Evolutionary conservation across 1,140 invertebrate genomes (phyloP).

Genomic region (Lutraria rhynchaena): DNA sequence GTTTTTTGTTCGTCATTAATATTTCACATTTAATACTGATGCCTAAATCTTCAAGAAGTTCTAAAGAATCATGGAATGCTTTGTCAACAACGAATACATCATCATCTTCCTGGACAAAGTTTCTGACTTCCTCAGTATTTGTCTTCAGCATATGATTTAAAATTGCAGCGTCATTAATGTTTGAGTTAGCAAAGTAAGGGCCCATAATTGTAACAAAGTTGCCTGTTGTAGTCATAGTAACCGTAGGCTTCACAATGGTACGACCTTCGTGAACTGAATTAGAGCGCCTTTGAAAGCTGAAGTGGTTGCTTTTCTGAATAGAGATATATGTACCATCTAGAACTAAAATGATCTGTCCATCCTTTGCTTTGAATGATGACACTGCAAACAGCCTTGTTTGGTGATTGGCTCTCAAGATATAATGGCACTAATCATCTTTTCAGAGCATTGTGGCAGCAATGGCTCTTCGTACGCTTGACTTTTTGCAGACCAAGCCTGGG

Average conservation of each 20-base stretch:
- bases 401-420: too few species aligned
- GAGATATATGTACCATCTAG: constrained; percentile 60
- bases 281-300: constrained; percentile 27
- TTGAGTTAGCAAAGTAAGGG: constrained; percentile 30
- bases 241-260: constrained; percentile 56
- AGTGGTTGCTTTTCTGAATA: constrained; percentile 57
- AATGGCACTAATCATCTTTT: too few species aligned
- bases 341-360: constrained; percentile 43
- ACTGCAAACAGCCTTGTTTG: constrained; percentile 38
- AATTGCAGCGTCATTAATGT: constrained; percentile 37
- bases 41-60: constrained; percentile 35
- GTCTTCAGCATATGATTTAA: constrained; percentile 47
- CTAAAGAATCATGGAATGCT: constrained; percentile 42
- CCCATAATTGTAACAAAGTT: constrained; percentile 48
- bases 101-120: background rate
- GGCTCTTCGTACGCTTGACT: too few species aligned
- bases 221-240: constrained; percentile 23
- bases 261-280: constrained; percentile 39
- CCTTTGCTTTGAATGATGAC: constrained; percentile 13
- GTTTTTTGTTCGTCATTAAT: constrained; percentile 11
- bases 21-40: constrained; percentile 37
- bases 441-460: too few species aligned
- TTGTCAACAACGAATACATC: constrained; percentile 47
- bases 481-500: too few species aligned
- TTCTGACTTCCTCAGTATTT: constrained; percentile 32